These are phyloP conservation scores for Athene cunicularia DNA, from an alignment of 2,113 vertebrate genomes.

Conservation along the genomic window DNA sequence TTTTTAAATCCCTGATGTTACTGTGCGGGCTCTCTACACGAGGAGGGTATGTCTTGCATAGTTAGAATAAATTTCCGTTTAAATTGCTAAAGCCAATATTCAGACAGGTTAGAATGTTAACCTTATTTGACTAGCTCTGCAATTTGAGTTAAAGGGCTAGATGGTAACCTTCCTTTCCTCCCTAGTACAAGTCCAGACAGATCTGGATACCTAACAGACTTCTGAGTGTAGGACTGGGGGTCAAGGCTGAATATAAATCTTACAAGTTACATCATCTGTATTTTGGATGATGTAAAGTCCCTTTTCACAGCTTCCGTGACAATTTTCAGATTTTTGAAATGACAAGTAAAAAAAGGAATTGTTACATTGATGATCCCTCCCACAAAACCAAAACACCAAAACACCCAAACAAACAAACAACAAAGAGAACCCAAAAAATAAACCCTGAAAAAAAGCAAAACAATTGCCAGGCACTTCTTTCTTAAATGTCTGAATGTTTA, in stretches of 20 bases:
- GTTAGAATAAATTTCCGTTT: not conserved
- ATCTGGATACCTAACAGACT: not conserved
- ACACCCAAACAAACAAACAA: not conserved
- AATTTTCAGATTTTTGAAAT: not conserved
- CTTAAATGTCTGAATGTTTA: not conserved
- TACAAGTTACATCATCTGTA: not conserved
- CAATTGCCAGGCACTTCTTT: not conserved
- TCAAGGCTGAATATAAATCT: not conserved
- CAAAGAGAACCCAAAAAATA: not conserved
- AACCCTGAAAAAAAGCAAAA: not conserved
- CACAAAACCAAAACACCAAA: not conserved
- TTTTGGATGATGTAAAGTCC: not conserved
- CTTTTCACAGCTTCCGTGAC: not conserved
- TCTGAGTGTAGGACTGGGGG: not conserved
- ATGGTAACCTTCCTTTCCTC: not conserved
- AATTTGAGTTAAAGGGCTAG: not conserved
- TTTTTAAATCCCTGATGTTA: not conserved
- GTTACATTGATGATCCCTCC: not conserved
- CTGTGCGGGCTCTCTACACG: not conserved
- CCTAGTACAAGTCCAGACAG: not conserved
- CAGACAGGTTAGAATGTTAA: not conserved
- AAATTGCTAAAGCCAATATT: not conserved
- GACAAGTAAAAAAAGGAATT: not conserved
- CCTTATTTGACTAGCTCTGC: not conserved
- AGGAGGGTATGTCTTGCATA: not conserved